phyloP scores from a whole-genome alignment of 2,113 vertebrate genomes.

The Sorex fumeus region DNA sequence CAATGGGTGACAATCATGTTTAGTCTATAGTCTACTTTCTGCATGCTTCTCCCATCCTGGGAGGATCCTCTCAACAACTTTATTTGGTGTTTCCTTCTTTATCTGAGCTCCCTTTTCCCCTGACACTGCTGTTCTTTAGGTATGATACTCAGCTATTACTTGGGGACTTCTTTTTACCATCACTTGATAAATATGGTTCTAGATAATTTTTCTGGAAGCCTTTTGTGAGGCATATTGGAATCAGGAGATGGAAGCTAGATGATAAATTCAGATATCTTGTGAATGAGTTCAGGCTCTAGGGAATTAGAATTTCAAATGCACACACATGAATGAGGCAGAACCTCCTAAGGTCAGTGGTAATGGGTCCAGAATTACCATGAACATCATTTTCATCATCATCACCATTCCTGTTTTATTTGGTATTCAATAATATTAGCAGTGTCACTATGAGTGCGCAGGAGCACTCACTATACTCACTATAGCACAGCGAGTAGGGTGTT shows the following conservation, averaged over 20 bases:
- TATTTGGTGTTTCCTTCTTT: no score
- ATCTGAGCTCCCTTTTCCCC: no score
- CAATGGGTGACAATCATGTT: no score
- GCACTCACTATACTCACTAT: no score
- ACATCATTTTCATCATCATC: not conserved
- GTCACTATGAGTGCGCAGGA: not conserved
- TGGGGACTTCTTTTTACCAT: not conserved
- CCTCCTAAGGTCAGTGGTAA: not conserved
- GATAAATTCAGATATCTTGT: not conserved
- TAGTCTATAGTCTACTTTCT: no score
- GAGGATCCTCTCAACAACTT: no score
- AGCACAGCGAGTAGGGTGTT: no score
- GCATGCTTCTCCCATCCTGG: no score
- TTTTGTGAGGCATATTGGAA: conserved; percentile 18
- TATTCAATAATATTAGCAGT: conserved; percentile 3
- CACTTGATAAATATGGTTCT: conserved; percentile 33
- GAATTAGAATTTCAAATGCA: conserved; percentile 29
- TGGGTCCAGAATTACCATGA: not conserved
- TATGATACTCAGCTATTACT: not conserved
- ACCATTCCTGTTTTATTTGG: not conserved
- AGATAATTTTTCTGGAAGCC: conserved; percentile 44
- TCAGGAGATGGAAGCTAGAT: conserved; percentile 11
- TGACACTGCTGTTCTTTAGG: conserved; percentile 33
- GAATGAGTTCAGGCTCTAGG: not conserved
- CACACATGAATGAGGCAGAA: not conserved